A percentile compares a stretch with the other conserved stretches of the same genome.
Evolutionary conservation across 2,113 vertebrate species (phyloP).

Genomic region (Pteruthius melanotis): DNA sequence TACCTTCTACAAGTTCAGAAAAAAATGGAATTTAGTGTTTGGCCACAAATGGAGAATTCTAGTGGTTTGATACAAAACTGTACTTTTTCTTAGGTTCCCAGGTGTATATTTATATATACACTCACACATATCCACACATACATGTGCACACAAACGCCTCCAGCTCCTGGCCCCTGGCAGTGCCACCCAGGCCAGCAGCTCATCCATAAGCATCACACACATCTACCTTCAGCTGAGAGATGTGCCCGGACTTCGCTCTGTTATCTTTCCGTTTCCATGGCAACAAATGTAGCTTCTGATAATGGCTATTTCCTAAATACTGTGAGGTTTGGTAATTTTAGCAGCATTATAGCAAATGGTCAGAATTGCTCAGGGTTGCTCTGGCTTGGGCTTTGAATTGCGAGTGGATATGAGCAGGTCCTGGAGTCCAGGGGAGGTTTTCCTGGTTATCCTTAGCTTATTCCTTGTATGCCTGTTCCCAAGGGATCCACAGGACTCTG

Average conservation of each 20-base stretch:
- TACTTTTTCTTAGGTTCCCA: not conserved
- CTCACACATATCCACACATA: accelerated
- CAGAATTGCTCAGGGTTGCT: not conserved
- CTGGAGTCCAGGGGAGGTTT: not conserved
- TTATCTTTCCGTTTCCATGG: conserved; percentile 76
- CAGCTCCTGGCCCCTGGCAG: not conserved
- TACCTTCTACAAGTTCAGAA: no score
- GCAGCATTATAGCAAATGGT: conserved; percentile 50
- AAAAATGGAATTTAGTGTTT: not conserved
- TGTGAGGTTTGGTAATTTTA: conserved; percentile 69
- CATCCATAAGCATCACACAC: not conserved
- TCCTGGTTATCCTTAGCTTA: not conserved
- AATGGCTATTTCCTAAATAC: conserved; percentile 64
- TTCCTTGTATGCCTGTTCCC: not conserved
- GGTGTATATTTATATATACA: accelerated
- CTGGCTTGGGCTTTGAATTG: conserved; percentile 21
- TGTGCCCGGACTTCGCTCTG: conserved; percentile 37
- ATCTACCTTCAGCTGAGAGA: not conserved
- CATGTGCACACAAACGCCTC: accelerated
- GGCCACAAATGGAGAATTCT: not conserved
- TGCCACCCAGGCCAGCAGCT: not conserved
- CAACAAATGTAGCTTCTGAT: conserved; percentile 73
- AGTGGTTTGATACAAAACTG: not conserved
- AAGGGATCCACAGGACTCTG: not conserved
- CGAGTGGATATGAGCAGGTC: not conserved